phyloP scores from a whole-genome alignment of 2,888 invertebrate species.

The Marronus borbonicus region DNA sequence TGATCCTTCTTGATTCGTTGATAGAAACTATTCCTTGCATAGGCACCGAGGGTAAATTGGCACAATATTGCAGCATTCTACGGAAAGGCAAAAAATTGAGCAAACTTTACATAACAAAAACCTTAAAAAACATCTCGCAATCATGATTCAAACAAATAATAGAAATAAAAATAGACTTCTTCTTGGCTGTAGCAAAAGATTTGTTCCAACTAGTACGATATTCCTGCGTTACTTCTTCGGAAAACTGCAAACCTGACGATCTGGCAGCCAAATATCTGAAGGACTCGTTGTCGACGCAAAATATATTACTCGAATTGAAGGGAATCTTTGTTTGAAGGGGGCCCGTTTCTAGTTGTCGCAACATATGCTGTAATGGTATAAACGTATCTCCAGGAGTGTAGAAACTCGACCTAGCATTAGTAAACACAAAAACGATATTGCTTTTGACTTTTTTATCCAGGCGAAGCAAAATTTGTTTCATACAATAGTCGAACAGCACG shows the following conservation, averaged over 20 bases:
- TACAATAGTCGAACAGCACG: slow-evolving; percentile 64
- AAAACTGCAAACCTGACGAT: slow-evolving; percentile 57
- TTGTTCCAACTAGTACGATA: slow-evolving; percentile 60
- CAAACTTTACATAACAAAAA: too few relatives aligned
- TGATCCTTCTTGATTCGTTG: slow-evolving; percentile 64
- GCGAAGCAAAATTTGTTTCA: slow-evolving; percentile 63
- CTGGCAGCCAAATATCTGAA: slow-evolving; percentile 63
- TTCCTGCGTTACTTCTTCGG: slow-evolving; percentile 50
- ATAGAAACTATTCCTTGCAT: slow-evolving; percentile 63
- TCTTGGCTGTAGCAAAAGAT: slow-evolving; percentile 50
- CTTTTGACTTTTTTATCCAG: slow-evolving; percentile 63
- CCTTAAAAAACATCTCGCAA: background rate
- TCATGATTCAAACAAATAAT: background rate
- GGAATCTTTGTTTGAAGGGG: slow-evolving; percentile 60
- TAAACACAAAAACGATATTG: slow-evolving; percentile 66
- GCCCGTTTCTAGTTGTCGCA: slow-evolving; percentile 57
- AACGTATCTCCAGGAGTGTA: slow-evolving; percentile 63
- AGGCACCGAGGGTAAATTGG: slow-evolving; percentile 60
- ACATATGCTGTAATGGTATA: slow-evolving; percentile 57
- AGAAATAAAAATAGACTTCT: slow-evolving; percentile 2
- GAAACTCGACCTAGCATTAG: slow-evolving; percentile 61
- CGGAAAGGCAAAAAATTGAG: background rate
- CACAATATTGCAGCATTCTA: slow-evolving; percentile 46
- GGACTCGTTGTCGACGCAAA: slow-evolving; percentile 66
- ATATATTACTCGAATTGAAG: slow-evolving; percentile 61